Evolutionary conservation across 2,797 vertebrate genomes (phyloP), one percentile per base, ranked within the genome.

Genomic region (Prionace glauca): DNA sequence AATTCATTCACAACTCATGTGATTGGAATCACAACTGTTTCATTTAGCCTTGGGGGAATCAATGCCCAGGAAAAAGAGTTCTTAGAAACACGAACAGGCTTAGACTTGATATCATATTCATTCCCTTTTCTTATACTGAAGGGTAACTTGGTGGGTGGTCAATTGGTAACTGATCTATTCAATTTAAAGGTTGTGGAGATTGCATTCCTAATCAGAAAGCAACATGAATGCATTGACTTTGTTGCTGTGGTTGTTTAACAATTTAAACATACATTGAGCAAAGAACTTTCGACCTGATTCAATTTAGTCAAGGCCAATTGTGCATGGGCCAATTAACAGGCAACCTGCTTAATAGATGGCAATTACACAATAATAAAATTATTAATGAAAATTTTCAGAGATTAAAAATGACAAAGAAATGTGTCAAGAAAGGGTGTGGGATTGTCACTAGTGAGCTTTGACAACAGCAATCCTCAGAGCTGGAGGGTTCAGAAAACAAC

Each of bases 131-230:
- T 92, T 92, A 69, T 69, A 92, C n/a, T 69, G n/a, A 67, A 91
- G 90, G 2, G 65, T 22, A 92, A 36, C 90, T 92, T 41, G 36
- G 90, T 92, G 90, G 65, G 90, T 92, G 90, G 90, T 92, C 90
- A 69, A n/a, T 90, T 62, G 56, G 29, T 16, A 90, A 92, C 62
- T 69, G 65, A 92, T 41, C 90, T 92, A 92, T 92, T 92, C 90
- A 69, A 67, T 92, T 69, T 22, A 62, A 62, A 14, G 3, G 24
- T 41, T 67, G 90, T 92, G 62, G 90, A 92, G 65, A n/a, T 67
- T 92, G n/a, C 65, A 92, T 2, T 69, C 11, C 62, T 92, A 41
- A 92, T 69, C n/a, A 92, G 65, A 92, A 69, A 92, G 65, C 62
- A 92, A 92, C 0, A 18, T 92, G 62, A 36, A 12, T 92, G 90